phyloP scores from a whole-genome alignment of 1,140 invertebrate genomes.

The Xylocopa sonorina region DNA sequence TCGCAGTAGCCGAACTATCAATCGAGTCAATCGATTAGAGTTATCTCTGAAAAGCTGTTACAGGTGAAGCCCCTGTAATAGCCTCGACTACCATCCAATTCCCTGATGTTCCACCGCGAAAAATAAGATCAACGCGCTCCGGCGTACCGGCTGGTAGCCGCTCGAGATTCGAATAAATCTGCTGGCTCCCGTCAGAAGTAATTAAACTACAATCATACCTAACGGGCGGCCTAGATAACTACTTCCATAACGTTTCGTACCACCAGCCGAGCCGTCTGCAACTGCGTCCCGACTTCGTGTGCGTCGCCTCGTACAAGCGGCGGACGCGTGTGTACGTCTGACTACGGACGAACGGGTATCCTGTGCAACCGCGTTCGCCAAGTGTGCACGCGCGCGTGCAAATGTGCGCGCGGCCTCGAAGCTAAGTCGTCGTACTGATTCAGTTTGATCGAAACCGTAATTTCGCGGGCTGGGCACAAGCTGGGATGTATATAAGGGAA shows the following conservation, averaged over 20 bases:
- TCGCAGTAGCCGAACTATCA: neutral
- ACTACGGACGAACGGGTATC: neutral
- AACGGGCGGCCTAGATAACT: constrained; percentile 56
- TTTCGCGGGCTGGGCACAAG: constrained; percentile 43
- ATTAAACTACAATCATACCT: constrained; percentile 68
- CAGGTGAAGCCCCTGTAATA: neutral
- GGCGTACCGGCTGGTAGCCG: neutral
- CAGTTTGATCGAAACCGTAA: constrained; percentile 63
- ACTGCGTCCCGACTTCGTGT: constrained; percentile 15
- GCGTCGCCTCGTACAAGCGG: neutral
- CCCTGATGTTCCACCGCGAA: neutral
- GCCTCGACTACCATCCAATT: neutral
- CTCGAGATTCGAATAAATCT: constrained; percentile 17
- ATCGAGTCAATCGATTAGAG: neutral
- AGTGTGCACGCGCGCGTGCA: constrained; percentile 6
- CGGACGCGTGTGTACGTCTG: too few species aligned
- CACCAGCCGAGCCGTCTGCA: constrained; percentile 30
- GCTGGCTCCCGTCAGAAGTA: constrained; percentile 55
- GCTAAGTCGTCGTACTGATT: constrained; percentile 50
- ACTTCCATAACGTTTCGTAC: constrained; percentile 35
- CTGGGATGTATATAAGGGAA: neutral
- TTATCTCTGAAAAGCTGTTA: neutral
- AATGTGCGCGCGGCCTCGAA: constrained; percentile 49
- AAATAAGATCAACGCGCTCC: neutral
- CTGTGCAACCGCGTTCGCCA: neutral